Percentiles rank a stretch among this genome's conserved stretches.
Evolutionary conservation across 1,140 invertebrate species (phyloP).

Genomic region (Myzus persicae): DNA sequence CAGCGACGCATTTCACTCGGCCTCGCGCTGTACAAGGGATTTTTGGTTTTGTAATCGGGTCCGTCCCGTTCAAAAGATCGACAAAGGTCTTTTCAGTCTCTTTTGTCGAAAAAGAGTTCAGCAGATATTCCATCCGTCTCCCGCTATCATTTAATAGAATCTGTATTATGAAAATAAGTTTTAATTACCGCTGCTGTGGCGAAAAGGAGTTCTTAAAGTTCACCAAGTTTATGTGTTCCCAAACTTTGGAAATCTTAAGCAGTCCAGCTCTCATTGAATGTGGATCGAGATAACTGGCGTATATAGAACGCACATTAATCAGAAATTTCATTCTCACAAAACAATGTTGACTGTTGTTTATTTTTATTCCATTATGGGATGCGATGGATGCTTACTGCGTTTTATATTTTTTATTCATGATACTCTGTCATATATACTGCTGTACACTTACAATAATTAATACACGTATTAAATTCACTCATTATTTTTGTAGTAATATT

Average conservation of each 20-base stretch:
- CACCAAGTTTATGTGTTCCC: not conserved
- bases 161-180: slow-evolving; percentile 54
- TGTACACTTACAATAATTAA: no score
- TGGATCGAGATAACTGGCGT: not conserved
- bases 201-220: not conserved
- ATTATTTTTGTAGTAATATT: no score
- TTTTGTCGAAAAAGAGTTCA: slow-evolving; percentile 46
- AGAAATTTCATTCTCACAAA: not conserved
- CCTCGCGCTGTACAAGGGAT: not conserved
- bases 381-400: not conserved
- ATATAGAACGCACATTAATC: not conserved
- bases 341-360: not conserved
- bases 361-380: not conserved
- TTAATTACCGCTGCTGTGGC: slow-evolving; percentile 41
- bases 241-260: slow-evolving; percentile 28
- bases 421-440: not conserved
- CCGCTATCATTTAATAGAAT: slow-evolving; percentile 55
- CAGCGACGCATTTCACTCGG: not conserved
- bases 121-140: slow-evolving; percentile 1
- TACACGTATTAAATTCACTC: no score
- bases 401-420: not conserved
- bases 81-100: slow-evolving; percentile 42
- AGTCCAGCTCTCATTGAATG: not conserved
- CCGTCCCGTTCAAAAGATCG: slow-evolving; percentile 27
- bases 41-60: slow-evolving; percentile 43